Evolutionary conservation across 2,797 vertebrate species (phyloP), one percentile per base, ranked within the genome.

Genomic region (Hoplostethus mediterraneus): DNA sequence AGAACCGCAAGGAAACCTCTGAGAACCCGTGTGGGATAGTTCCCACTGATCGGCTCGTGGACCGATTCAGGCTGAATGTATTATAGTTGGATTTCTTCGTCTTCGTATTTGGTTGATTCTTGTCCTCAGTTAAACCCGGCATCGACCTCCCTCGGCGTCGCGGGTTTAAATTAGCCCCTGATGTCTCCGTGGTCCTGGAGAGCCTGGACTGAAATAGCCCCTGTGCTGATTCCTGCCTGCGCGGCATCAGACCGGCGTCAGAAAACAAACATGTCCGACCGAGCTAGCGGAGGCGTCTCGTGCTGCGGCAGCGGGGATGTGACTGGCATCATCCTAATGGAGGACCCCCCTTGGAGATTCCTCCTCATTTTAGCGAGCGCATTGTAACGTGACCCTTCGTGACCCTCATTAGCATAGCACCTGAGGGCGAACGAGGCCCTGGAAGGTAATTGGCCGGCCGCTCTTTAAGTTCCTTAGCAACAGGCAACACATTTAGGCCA

Each of bases 371-470:
- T 75, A 77, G 84, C 3, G 42, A 86, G 77, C 71, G 78, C 86
- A 77, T 87, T 90, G 85, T 71, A 85, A 73, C 65, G n/a, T 86
- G 80, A 89, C 88, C 88, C 76, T 40, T 21, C 1, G 0, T 89
- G 88, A 89, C 89, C 90, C 83, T 90, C 79, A 90, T 95, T 93
- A 92, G 90, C 87, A 86, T 90, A 81, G 57, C 60, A 86, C 90
- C 90, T 85, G 79, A 82, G 80, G 90, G 83, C 76, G 64, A 73
- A 56, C 40, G 5, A 44, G 75, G 74, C 62, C 60, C 40, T 64
- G 78, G 21, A 44, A 58, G 78, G 67, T 89, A 91, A 94, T 91
- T 92, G 83, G 82, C 79, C 74, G 75, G 75, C 71, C 76, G 31
- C 59, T 60, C 62, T 81, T 86, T 65, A 72, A 84, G 83, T 76